A percentile compares a stretch with the other conserved stretches of the same genome.
These are phyloP conservation scores for Nesogale talazaci DNA, from an alignment of 2,113 vertebrate species.

Conservation along the genomic window DNA sequence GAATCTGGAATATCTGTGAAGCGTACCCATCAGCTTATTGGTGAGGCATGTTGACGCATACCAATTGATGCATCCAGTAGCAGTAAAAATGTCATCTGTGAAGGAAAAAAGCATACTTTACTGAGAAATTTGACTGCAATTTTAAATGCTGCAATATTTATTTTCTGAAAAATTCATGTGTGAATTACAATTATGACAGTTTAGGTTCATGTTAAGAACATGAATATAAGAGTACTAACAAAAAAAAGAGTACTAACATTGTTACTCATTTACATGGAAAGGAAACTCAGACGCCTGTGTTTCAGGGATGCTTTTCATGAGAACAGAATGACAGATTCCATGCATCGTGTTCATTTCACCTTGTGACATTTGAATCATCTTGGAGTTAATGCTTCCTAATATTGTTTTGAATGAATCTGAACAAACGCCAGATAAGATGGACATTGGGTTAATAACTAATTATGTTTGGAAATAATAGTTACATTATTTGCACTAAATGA, in stretches of 20 bases:
- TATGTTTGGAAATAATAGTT: conserved; percentile 67
- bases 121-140: conserved; percentile 62
- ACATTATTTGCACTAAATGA: conserved; percentile 68
- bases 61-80: conserved; percentile 67
- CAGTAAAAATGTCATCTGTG: conserved; percentile 53
- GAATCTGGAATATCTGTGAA: conserved; percentile 90
- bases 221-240: conserved; percentile 30
- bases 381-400: conserved; percentile 58
- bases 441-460: conserved; percentile 52
- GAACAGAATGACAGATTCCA: not conserved
- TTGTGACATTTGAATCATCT: conserved; percentile 53
- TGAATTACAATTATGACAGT: conserved; percentile 9
- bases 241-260: conserved; percentile 31
- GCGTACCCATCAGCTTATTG: conserved; percentile 84
- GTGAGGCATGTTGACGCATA: conserved; percentile 82
- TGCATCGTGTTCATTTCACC: conserved; percentile 37
- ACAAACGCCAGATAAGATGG: conserved; percentile 57
- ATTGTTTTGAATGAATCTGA: conserved; percentile 48
- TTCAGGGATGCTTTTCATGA: conserved; percentile 52
- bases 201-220: conserved; percentile 58
- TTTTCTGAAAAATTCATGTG: conserved; percentile 72
- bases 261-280: conserved; percentile 40
- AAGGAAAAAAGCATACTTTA: conserved; percentile 50
- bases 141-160: conserved; percentile 67
- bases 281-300: conserved; percentile 58